Percentiles rank a stretch among this genome's conserved stretches.
Conservation (phyloP, 2,113 vertebrate genomes). For the Labeo catla region DNA sequence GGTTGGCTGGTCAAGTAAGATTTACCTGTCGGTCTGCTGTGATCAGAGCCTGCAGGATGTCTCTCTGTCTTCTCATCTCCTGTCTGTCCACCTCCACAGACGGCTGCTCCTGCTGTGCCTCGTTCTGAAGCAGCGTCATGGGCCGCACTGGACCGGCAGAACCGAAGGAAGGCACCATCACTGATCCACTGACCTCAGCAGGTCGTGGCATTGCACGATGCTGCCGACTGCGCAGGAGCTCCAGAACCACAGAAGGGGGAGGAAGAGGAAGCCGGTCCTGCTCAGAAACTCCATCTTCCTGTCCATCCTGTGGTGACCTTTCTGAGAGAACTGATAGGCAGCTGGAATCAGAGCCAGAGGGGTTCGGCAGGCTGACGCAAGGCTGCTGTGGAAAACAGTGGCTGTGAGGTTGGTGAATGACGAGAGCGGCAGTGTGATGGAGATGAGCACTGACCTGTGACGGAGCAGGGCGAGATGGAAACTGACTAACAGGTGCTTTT, state of each 20-base stretch:
- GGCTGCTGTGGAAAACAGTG: neutral
- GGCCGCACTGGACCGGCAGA: too few relatives aligned
- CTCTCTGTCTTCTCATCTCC: slow-evolving; percentile 61
- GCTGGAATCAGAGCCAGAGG: neutral
- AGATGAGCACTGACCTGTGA: neutral
- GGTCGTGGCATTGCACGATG: too few relatives aligned
- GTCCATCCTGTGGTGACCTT: neutral
- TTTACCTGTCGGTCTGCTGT: slow-evolving; percentile 74
- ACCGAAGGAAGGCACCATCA: neutral
- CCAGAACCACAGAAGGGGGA: slow-evolving; percentile 55
- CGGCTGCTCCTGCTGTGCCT: too few relatives aligned
- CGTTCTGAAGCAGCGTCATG: neutral
- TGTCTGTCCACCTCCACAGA: slow-evolving; percentile 60
- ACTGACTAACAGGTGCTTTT: neutral
- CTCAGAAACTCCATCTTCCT: neutral
- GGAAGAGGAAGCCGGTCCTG: neutral
- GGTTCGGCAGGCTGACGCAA: neutral
- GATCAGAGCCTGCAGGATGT: slow-evolving; percentile 64
- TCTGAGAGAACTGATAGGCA: too few relatives aligned
- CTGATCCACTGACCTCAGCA: neutral
- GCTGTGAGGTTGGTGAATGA: neutral
- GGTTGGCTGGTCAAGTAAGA: neutral
- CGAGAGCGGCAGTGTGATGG: neutral
- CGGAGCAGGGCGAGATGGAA: neutral
- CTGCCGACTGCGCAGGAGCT: slow-evolving; percentile 26